A percentile compares a stretch with the other conserved stretches of the same genome.
These are phyloP conservation scores for Drosophila meridiana DNA, from an alignment of 2,888 invertebrate genomes.

Conservation along the genomic window DNA sequence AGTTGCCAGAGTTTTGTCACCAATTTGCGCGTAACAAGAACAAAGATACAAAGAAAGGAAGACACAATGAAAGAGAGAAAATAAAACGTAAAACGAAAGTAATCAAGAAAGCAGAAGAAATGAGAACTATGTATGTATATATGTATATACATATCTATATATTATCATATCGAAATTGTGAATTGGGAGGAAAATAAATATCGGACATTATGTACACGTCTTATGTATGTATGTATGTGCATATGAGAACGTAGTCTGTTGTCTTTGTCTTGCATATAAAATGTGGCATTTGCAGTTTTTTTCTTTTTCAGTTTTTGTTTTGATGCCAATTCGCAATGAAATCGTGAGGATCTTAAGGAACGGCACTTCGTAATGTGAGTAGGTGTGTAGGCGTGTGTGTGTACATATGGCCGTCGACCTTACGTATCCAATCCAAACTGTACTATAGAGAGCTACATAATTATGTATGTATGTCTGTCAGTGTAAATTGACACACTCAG, in stretches of 20 bases:
- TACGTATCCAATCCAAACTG: conserved; percentile 25
- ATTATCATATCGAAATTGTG: conserved; percentile 9
- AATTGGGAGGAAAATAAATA: conserved; percentile 20
- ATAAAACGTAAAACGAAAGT: conserved; percentile 59
- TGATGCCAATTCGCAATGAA: conserved; percentile 24
- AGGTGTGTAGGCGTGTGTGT: conserved; percentile 7
- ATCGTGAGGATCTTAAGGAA: conserved; percentile 15
- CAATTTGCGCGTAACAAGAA: conserved; percentile 52
- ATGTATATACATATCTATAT: conserved; percentile 1
- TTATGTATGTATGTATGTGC: conserved; percentile 25
- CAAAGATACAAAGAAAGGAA: conserved; percentile 57
- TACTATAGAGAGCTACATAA: conserved; percentile 4
- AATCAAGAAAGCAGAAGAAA: conserved; percentile 63
- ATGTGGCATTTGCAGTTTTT: conserved; percentile 15
- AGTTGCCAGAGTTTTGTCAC: conserved; percentile 51
- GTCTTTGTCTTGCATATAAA: conserved; percentile 32
- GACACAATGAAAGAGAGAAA: conserved; percentile 60
- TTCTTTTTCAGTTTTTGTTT: conserved; percentile 17
- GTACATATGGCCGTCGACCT: conserved; percentile 25
- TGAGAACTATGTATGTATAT: conserved; percentile 13
- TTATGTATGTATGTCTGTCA: conserved; percentile 6
- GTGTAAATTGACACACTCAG: conserved; percentile 1
- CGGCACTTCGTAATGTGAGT: conserved; percentile 5
- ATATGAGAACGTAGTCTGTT: conserved; percentile 28
- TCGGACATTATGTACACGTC: conserved; percentile 2